Percentiles rank a stretch among this genome's conserved stretches.
These are phyloP conservation scores for Octonoba sinensis DNA, from an alignment of 2,888 invertebrate species.

Conservation along the genomic window DNA sequence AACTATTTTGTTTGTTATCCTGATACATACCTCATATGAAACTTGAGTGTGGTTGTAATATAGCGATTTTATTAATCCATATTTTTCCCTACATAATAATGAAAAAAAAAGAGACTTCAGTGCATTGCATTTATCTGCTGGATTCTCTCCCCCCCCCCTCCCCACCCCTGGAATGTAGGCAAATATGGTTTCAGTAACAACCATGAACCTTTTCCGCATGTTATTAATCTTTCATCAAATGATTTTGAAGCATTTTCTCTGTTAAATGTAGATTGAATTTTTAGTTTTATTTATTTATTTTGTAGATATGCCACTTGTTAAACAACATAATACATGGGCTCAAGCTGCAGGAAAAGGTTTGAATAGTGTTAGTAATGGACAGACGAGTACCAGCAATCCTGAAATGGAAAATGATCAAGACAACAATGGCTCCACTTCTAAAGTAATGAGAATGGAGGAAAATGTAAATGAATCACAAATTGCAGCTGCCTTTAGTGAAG, in stretches of 20 bases:
- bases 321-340: conserved; percentile 73
- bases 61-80: no score
- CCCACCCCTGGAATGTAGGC: no score
- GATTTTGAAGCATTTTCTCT: not conserved
- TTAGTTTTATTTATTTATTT: not conserved
- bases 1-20: no score
- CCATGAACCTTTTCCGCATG: no score
- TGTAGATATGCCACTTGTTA: conserved; percentile 64
- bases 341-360: conserved; percentile 75
- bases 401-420: conserved; percentile 62
- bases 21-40: no score
- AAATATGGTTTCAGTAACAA: no score
- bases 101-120: no score
- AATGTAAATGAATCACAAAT: conserved; percentile 55
- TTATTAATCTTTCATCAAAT: no score
- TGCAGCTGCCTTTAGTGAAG: conserved; percentile 62
- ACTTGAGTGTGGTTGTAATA: no score
- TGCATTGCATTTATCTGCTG: no score
- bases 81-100: no score
- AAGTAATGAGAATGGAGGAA: conserved; percentile 59
- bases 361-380: conserved; percentile 62
- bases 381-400: conserved; percentile 37
- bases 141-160: no score
- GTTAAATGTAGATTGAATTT: not conserved
- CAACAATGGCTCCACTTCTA: conserved; percentile 32